Evolutionary conservation across 2,888 invertebrate species (phyloP).

Genomic region (Phragmatobia fuliginosa): DNA sequence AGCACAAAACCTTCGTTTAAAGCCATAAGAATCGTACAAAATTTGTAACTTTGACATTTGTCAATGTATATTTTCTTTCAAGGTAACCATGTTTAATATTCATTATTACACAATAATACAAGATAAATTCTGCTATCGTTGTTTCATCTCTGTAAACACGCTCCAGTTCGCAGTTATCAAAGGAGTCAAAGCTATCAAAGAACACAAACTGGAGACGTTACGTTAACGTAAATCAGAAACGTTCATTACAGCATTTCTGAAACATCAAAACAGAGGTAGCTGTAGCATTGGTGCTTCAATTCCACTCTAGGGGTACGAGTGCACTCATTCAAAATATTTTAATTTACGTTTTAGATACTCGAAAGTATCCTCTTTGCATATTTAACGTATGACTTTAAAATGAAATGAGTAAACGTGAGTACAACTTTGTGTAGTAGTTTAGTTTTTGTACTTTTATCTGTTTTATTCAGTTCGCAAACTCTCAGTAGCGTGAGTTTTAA

Average conservation of each 20-base stretch:
- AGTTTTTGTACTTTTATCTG: background rate
- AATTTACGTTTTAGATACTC: background rate
- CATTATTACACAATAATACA: background rate
- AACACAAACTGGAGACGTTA: background rate
- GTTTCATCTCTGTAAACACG: background rate
- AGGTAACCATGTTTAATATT: background rate
- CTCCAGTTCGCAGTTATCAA: constrained; percentile 17
- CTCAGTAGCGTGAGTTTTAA: background rate
- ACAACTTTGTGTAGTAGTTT: background rate
- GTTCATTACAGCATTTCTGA: constrained; percentile 1
- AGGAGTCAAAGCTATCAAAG: background rate
- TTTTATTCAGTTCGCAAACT: background rate
- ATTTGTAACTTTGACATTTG: background rate
- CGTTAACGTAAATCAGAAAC: constrained; percentile 5
- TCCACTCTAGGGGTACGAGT: background rate
- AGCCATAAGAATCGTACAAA: background rate
- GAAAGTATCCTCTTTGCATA: background rate
- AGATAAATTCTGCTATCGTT: background rate
- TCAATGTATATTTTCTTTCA: constrained; percentile 3
- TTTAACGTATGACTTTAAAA: background rate
- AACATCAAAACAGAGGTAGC: constrained; percentile 2
- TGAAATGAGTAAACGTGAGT: background rate
- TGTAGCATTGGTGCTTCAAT: background rate
- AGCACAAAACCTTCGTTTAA: background rate
- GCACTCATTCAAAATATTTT: constrained; percentile 16